These are phyloP conservation scores for Heteractis magnifica DNA, from an alignment of 92 coral and sea anemone species.

Conservation along the genomic window DNA sequence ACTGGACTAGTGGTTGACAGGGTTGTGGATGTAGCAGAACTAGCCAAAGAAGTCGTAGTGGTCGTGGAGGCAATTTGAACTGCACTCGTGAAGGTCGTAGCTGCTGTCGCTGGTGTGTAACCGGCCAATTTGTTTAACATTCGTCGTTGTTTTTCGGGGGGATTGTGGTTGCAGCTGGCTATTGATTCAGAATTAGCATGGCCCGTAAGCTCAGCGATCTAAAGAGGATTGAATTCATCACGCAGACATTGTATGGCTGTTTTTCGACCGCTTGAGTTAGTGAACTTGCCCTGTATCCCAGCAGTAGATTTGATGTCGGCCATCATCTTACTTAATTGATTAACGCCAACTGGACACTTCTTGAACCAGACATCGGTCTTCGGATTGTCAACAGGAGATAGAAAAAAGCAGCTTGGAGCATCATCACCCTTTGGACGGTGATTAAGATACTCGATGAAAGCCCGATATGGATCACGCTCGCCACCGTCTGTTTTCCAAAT, in stretches of 20 bases:
- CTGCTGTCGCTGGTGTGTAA: too few relatives aligned
- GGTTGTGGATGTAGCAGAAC: too few relatives aligned
- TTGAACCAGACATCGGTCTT: slow-evolving; percentile 44
- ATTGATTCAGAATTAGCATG: slow-evolving; percentile 66
- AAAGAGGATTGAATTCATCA: slow-evolving; percentile 61
- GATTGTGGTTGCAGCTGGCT: slow-evolving; percentile 69
- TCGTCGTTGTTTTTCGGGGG: slow-evolving; percentile 43
- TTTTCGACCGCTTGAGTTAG: slow-evolving; percentile 63
- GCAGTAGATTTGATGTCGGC: slow-evolving; percentile 29
- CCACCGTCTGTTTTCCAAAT: slow-evolving; percentile 50
- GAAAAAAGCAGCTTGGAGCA: slow-evolving; percentile 29
- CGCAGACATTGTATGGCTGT: slow-evolving; percentile 62
- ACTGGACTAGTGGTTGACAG: too few relatives aligned
- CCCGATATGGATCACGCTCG: slow-evolving; percentile 47
- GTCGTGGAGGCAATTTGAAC: too few relatives aligned
- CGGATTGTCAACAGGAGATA: slow-evolving; percentile 42
- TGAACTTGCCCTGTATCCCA: slow-evolving; percentile 22
- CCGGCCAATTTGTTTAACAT: slow-evolving; percentile 40
- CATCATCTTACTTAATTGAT: slow-evolving; percentile 32
- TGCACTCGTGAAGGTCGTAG: too few relatives aligned
- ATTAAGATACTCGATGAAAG: slow-evolving; percentile 36
- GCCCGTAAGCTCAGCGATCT: slow-evolving; percentile 67
- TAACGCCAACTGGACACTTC: slow-evolving; percentile 30
- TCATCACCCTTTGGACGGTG: slow-evolving; percentile 40
- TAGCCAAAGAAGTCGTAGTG: too few relatives aligned